Conservation (phyloP, 2,113 vertebrate genomes). For the Halichoeres trimaculatus region DNA sequence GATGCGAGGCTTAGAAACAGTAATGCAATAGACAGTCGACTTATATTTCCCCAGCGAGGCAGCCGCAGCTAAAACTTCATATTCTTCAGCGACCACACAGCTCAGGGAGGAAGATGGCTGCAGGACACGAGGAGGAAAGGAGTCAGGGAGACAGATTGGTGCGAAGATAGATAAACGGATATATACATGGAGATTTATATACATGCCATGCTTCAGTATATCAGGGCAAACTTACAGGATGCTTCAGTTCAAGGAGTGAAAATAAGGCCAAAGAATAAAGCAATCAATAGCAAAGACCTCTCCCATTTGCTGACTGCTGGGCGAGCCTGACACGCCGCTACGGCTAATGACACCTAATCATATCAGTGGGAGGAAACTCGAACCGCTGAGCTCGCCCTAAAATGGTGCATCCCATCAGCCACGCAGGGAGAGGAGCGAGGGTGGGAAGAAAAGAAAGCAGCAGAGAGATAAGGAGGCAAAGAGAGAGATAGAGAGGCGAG, state of each 20-base stretch:
- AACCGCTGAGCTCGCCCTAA: conserved; percentile 40
- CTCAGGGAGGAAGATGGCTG: conserved; percentile 47
- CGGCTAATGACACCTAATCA: conserved; percentile 74
- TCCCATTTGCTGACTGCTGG: conserved; percentile 34
- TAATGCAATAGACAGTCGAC: conserved; percentile 75
- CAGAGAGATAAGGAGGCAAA: background rate
- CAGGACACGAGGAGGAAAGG: conserved; percentile 49
- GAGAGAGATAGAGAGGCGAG: conserved; percentile 3
- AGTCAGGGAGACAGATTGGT: conserved; percentile 33
- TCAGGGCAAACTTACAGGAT: conserved; percentile 3
- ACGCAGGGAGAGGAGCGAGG: conserved; percentile 12
- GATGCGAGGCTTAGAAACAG: conserved; percentile 71
- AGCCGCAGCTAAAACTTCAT: conserved; percentile 54
- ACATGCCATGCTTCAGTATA: conserved; percentile 25
- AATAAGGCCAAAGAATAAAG: conserved; percentile 7
- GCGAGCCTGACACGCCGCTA: conserved; percentile 35
- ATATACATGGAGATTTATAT: conserved; percentile 17
- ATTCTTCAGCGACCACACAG: conserved; percentile 61
- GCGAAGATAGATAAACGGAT: conserved; percentile 40
- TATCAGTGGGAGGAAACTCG: conserved; percentile 66
- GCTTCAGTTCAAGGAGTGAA: conserved; percentile 13
- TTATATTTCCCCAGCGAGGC: conserved; percentile 80
- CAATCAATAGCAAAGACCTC: conserved; percentile 49
- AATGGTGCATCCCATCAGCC: conserved; percentile 33
- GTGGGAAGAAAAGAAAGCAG: conserved; percentile 14